phyloP scores from a whole-genome alignment of 2,888 invertebrate species.

The Sinodicranocentrus sp. region DNA sequence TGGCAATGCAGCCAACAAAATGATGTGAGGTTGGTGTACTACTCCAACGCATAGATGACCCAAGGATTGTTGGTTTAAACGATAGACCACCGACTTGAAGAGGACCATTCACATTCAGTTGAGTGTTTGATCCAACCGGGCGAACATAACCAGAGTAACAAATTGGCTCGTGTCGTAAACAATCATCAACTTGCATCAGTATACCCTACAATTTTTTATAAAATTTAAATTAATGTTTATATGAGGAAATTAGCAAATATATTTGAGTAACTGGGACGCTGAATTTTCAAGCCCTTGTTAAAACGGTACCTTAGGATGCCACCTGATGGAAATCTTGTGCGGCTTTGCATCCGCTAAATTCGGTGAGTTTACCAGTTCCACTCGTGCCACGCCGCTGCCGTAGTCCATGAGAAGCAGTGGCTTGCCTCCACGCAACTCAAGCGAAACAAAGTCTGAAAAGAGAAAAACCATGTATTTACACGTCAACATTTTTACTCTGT shows the following conservation, averaged over 20 bases:
- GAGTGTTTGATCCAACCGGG: constrained; percentile 85
- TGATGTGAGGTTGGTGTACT: constrained; percentile 83
- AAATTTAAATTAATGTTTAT: too few relatives aligned
- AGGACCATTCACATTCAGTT: constrained; percentile 90
- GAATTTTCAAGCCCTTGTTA: too few relatives aligned
- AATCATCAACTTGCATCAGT: constrained; percentile 75
- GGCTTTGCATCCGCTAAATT: constrained; percentile 90
- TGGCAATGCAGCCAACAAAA: constrained; percentile 94
- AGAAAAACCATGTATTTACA: constrained; percentile 46
- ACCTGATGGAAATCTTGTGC: constrained; percentile 91
- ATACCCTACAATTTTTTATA: constrained; percentile 60
- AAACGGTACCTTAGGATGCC: constrained; percentile 77
- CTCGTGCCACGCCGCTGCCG: constrained; percentile 88
- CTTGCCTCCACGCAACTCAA: constrained; percentile 91
- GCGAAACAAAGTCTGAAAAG: constrained; percentile 89
- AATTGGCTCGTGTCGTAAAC: constrained; percentile 64
- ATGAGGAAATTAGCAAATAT: too few relatives aligned
- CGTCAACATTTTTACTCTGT: too few relatives aligned
- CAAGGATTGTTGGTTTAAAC: constrained; percentile 68
- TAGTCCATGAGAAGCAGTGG: constrained; percentile 91
- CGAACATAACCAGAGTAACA: constrained; percentile 65
- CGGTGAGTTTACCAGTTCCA: constrained; percentile 84
- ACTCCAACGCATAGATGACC: constrained; percentile 69
- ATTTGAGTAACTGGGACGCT: too few relatives aligned
- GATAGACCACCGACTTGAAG: constrained; percentile 85